These are phyloP conservation scores for Taurulus bubalis DNA, from an alignment of 2,113 vertebrate species.

Conservation along the genomic window DNA sequence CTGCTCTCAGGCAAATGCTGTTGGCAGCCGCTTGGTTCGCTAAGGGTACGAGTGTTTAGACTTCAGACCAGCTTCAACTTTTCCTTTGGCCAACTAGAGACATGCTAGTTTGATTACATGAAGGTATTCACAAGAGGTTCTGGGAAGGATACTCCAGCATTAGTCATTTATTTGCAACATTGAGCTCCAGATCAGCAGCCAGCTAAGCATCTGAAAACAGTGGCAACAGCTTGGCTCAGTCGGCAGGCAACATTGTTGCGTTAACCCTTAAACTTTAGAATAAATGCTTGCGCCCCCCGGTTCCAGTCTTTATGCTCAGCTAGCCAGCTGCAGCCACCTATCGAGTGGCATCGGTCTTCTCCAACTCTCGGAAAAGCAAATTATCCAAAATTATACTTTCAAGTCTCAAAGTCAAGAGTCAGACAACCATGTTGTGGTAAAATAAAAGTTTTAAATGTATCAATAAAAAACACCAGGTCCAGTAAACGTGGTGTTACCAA, in stretches of 20 bases:
- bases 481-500: slow-evolving; percentile 79
- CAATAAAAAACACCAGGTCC: slow-evolving; percentile 77
- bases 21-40: slow-evolving; percentile 16
- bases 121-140: neutral
- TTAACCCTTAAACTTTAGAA: neutral
- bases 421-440: slow-evolving; percentile 73
- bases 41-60: neutral
- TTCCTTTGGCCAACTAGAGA: neutral
- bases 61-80: neutral
- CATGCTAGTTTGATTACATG: neutral
- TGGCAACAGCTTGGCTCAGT: neutral
- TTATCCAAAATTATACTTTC: neutral
- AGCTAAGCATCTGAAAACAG: neutral
- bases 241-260: no score
- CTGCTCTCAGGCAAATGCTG: neutral
- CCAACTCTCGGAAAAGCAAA: neutral
- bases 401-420: slow-evolving; percentile 57
- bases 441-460: slow-evolving; percentile 81
- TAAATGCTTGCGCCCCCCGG: fast-evolving
- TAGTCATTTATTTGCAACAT: neutral
- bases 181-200: neutral
- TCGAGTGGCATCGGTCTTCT: neutral
- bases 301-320: neutral
- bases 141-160: neutral
- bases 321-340: neutral